Evolutionary conservation across 1,140 invertebrate genomes (phyloP), one percentile per base, ranked within the genome.

Genomic region (Aphaenogaster rudis): DNA sequence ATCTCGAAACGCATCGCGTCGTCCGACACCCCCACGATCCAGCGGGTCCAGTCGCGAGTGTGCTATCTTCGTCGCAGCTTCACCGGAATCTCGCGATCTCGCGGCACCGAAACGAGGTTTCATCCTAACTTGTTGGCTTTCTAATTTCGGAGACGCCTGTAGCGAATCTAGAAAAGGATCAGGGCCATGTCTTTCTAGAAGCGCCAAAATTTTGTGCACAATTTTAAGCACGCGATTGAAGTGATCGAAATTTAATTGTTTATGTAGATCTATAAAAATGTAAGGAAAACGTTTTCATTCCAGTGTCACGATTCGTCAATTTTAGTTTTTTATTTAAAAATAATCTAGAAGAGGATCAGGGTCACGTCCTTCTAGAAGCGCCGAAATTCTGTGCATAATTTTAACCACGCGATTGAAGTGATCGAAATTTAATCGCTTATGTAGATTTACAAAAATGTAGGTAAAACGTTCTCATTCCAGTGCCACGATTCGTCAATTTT

Each of bases 1-100:
- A 69, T 42, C 63, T 80, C 63, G 64, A 67, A 69, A 52, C 63
- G 33, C 13, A 28, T 28, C 28, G 78, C 67, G 66, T 3, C 21
- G 11, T 33, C 28, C 15, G 59, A 45, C 9, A 39, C 6, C 33
- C 8, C 15, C 39, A 39, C 13, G 76, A 3, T 13, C 13, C 2
- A 3, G 9, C 28, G 15, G 5, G 11, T 52, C 45, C 33, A 42
- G 33, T 69, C 48, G 36, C 28, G 36, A 69, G 63, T 17, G 39
- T n/a, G 63, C 17, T 13, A 15, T 39, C 17, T 66, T 64, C 7
- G 36, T 5, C 4, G 36, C 21, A 21, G 36, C 15, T 42, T n/a
- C 54, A 21, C 5, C 59, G 17, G 8, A 28, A 28, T 28, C 28
- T 79, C 42, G 28, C 33, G n/a, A 21, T 78, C 42, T 42, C 39